Evolutionary conservation across 2,113 vertebrate genomes (phyloP), one percentile per base, ranked within the genome.

Genomic region (Morphnarchus princeps): DNA sequence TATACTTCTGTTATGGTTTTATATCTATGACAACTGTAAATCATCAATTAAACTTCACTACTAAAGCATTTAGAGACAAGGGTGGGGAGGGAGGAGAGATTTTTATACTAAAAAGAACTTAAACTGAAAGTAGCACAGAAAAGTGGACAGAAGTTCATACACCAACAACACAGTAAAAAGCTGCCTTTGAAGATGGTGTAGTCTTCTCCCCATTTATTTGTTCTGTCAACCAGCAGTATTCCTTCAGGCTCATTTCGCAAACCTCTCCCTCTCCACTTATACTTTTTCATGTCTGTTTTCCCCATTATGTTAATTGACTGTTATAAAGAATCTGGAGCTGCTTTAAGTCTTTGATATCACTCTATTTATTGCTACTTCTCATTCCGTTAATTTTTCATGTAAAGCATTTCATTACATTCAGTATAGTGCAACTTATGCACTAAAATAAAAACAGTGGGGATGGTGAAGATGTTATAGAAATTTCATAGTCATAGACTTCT

Each of bases 41-140:
- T 95, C 91, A 95, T 95, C 89, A 69, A 96, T 91, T 91, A 70
- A 93, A 94, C 92, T 96, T 97, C 95, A 93, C 78, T 96, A 87
- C 92, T 96, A 95, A 97, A 93, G 84, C 90, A 96, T 92, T 95
- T 72, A 87, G 62, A 91, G 79, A 71, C 61, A 82, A 92, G 89
- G 90, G 89, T 72, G 87, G 61, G 71, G 84, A 96, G 16, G 40
- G n/a, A 69, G 90, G 43, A 92, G 45, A 77, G 38, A 57, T 66
- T 84, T 96, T 91, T 86, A 86, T 21, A 63, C 32, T 65, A 42
- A 79, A 82, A 91, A 58, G 85, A 92, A 82, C 47, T 67, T 55
- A 69, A 89, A 82, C 43, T 71, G 45, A 72, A 89, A 93, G 87
- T 32, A 90, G 66, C n/a, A 42, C 12, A 42, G 47, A 81, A 43